These are phyloP conservation scores for Adelognathus sp. DNA, from an alignment of 2,888 invertebrate genomes.

Conservation along the genomic window DNA sequence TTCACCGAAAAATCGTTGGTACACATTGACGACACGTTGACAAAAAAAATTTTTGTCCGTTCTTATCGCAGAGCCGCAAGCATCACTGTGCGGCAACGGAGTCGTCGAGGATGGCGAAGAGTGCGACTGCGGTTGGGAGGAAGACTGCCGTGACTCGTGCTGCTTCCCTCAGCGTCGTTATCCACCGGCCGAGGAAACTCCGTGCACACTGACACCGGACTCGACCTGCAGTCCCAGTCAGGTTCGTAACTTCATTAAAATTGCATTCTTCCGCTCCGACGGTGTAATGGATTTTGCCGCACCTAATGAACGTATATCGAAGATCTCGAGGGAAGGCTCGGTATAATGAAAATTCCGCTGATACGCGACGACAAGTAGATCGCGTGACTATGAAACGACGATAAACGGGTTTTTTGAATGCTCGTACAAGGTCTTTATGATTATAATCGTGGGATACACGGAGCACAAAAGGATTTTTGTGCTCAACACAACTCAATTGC, in stretches of 20 bases:
- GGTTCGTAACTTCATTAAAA: conserved; percentile 80
- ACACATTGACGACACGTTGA: neutral
- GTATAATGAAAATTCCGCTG: neutral
- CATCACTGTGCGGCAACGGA: conserved; percentile 98
- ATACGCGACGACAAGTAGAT: neutral
- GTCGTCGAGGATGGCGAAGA: conserved; percentile 98
- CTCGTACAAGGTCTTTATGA: too few species aligned
- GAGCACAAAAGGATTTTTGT: too few species aligned
- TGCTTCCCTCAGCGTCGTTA: conserved; percentile 95
- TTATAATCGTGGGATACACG: too few species aligned
- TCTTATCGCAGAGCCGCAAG: conserved; percentile 89
- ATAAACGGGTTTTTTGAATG: too few species aligned
- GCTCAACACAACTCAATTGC: too few species aligned
- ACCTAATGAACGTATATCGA: too few species aligned
- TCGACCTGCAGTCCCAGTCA: conserved; percentile 92
- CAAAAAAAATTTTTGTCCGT: neutral
- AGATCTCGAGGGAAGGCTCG: neutral
- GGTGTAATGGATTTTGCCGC: neutral
- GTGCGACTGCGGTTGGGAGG: conserved; percentile 99
- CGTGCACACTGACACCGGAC: conserved; percentile 92
- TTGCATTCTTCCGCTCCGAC: neutral
- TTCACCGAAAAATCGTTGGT: neutral
- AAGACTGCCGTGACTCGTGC: conserved; percentile 96
- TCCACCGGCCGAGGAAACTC: conserved; percentile 89
- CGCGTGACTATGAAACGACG: neutral